phyloP scores from a whole-genome alignment of 2,113 vertebrate genomes.

The Glaucidium brasilianum region DNA sequence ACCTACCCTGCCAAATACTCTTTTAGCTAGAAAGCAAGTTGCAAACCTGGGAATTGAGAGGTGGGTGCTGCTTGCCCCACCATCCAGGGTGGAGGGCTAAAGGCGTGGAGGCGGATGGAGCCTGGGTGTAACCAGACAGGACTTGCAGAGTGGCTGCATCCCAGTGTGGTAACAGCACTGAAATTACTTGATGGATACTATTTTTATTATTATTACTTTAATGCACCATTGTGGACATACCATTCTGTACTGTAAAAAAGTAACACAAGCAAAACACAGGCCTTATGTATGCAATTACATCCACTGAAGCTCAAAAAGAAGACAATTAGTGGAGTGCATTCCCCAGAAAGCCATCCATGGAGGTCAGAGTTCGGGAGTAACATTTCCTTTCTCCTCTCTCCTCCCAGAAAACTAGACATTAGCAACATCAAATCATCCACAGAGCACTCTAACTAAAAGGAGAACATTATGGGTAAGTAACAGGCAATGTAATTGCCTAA shows the following conservation, averaged over 20 bases:
- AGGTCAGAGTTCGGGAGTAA: conserved; percentile 35
- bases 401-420: conserved; percentile 40
- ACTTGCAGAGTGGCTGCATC: background rate
- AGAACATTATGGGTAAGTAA: conserved; percentile 47
- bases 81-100: background rate
- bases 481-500: conserved; percentile 27
- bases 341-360: background rate
- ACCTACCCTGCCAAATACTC: background rate
- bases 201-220: conserved; percentile 48
- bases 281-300: conserved; percentile 23
- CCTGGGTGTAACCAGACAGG: background rate
- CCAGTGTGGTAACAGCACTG: background rate
- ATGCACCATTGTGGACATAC: background rate
- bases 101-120: rapidly evolving
- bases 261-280: conserved; percentile 20
- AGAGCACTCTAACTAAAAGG: conserved; percentile 41
- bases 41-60: background rate
- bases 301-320: conserved; percentile 17
- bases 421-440: conserved; percentile 13
- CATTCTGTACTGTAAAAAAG: background rate
- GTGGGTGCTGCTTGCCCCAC: background rate
- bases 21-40: background rate
- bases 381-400: conserved; percentile 30
- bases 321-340: conserved; percentile 37
- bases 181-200: conserved; percentile 43